Conservation (phyloP, 2,888 invertebrate species). For the Conus canariensis region DNA sequence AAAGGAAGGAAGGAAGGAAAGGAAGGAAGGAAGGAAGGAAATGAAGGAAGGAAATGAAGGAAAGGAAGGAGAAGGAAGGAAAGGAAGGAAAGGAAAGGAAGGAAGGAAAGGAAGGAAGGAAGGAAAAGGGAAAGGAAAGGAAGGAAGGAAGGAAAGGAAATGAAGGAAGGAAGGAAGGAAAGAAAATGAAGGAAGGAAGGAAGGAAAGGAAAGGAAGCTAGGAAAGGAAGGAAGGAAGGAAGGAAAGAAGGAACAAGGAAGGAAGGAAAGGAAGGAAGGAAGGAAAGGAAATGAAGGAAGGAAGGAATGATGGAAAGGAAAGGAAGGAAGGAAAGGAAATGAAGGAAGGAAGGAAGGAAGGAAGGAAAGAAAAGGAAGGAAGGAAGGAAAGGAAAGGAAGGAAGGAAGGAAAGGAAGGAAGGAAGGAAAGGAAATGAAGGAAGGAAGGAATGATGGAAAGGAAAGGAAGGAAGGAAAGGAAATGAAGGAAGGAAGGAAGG, state of each 20-base stretch:
- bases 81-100: neutral
- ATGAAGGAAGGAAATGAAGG: neutral
- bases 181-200: neutral
- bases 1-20: neutral
- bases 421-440: neutral
- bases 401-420: neutral
- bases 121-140: neutral
- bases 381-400: no score
- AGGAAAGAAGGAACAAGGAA: neutral
- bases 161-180: neutral
- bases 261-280: neutral
- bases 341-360: neutral
- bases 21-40: neutral
- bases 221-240: neutral
- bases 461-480: neutral
- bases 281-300: neutral
- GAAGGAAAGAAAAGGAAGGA: no score
- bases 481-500: neutral
- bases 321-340: neutral
- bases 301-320: neutral
- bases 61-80: neutral
- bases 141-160: neutral
- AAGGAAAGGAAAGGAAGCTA: neutral
- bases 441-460: neutral
- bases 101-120: neutral